Percentiles rank a stretch among this genome's conserved stretches.
phyloP scores from a whole-genome alignment of 2,888 invertebrate genomes.

The Eugnorisma glareosa region DNA sequence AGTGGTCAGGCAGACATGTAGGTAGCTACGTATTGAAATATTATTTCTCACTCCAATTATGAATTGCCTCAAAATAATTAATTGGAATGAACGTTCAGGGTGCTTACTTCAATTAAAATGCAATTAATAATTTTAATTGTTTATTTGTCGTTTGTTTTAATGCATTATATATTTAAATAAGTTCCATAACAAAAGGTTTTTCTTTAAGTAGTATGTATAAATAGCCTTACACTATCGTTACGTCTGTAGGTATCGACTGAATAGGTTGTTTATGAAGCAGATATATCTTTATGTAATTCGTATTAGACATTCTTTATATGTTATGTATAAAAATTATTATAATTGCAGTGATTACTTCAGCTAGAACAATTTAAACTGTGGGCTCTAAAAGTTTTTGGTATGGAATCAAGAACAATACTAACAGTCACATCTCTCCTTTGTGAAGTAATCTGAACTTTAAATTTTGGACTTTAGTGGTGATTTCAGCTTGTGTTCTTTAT shows the following conservation, averaged over 20 bases:
- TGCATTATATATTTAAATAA: slow-evolving; percentile 89
- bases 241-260: slow-evolving; percentile 84
- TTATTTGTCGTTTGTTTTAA: slow-evolving; percentile 90
- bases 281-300: slow-evolving; percentile 74
- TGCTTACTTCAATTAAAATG: slow-evolving; percentile 70
- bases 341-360: slow-evolving; percentile 77
- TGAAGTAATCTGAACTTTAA: slow-evolving; percentile 56
- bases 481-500: slow-evolving; percentile 31
- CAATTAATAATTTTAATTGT: slow-evolving; percentile 79
- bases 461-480: neutral
- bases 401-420: slow-evolving; percentile 38
- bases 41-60: slow-evolving; percentile 59
- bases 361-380: slow-evolving; percentile 73
- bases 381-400: slow-evolving; percentile 70
- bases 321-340: slow-evolving; percentile 74
- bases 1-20: slow-evolving; percentile 37
- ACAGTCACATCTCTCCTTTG: slow-evolving; percentile 63
- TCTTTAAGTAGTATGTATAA: slow-evolving; percentile 87
- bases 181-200: slow-evolving; percentile 89
- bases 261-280: slow-evolving; percentile 81
- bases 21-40: slow-evolving; percentile 46
- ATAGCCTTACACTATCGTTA: slow-evolving; percentile 88
- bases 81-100: slow-evolving; percentile 56
- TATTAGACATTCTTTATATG: slow-evolving; percentile 68
- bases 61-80: slow-evolving; percentile 56